phyloP scores from a whole-genome alignment of 2,888 invertebrate species.

The Creontiades dilutus region DNA sequence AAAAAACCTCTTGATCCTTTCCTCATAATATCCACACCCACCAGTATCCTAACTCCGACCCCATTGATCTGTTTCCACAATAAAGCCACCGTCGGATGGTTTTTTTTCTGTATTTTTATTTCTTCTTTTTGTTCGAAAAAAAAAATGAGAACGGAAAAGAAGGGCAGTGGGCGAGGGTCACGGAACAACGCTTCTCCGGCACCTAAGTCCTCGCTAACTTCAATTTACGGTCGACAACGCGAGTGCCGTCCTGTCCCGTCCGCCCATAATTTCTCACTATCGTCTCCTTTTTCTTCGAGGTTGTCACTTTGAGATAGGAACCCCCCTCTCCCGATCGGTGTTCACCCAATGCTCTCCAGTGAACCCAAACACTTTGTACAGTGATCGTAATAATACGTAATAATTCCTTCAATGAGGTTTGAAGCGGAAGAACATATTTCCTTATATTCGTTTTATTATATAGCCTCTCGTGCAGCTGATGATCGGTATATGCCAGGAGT shows the following conservation, averaged over 20 bases:
- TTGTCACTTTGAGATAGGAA: conserved; percentile 28
- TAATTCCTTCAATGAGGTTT: too few relatives aligned
- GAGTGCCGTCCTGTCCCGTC: conserved; percentile 1
- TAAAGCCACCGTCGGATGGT: not conserved
- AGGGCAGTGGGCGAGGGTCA: conserved; percentile 42
- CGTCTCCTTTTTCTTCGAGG: not conserved
- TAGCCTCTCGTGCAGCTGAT: too few relatives aligned
- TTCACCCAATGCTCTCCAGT: not conserved
- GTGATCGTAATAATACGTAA: not conserved
- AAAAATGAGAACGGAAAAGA: conserved; percentile 42
- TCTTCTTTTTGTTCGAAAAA: not conserved
- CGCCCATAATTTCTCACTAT: conserved; percentile 8
- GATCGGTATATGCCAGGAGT: too few relatives aligned
- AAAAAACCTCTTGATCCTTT: conserved; percentile 2
- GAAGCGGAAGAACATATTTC: too few relatives aligned
- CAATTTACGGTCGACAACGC: conserved; percentile 33
- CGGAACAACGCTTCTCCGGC: conserved; percentile 15
- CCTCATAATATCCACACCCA: conserved; percentile 3
- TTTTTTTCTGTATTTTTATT: too few relatives aligned
- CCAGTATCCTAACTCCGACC: not conserved
- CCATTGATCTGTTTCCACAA: conserved; percentile 38
- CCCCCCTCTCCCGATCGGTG: not conserved
- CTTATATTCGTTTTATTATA: too few relatives aligned
- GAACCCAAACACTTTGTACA: not conserved
- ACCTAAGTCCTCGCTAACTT: conserved; percentile 30